Evolutionary conservation across 2,888 invertebrate genomes (phyloP).

Genomic region (Beris morrisii): DNA sequence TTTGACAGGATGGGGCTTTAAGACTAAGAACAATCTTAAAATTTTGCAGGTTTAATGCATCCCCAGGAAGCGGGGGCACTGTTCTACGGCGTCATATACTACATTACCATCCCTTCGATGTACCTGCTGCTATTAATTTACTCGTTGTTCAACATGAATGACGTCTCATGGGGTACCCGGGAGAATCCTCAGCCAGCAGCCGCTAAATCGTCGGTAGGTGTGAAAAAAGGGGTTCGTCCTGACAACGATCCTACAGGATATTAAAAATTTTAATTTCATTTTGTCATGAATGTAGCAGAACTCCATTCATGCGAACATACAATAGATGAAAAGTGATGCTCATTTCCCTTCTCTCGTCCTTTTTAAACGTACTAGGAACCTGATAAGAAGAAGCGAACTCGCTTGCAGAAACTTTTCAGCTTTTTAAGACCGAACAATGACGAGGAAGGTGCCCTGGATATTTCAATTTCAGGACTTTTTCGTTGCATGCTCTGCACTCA

Average conservation of each 20-base stretch:
- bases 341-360: no score
- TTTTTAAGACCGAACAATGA: constrained; percentile 48
- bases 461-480: constrained; percentile 60
- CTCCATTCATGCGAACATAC: not conserved
- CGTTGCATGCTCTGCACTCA: constrained; percentile 60
- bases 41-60: constrained; percentile 66
- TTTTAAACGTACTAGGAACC: constrained; percentile 21
- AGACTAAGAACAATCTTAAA: not conserved
- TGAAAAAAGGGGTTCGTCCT: not conserved
- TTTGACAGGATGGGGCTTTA: no score
- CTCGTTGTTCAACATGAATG: constrained; percentile 89
- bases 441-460: constrained; percentile 59
- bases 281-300: not conserved
- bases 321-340: no score
- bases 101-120: constrained; percentile 92
- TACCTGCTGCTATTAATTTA: constrained; percentile 91
- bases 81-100: constrained; percentile 77
- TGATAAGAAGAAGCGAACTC: constrained; percentile 34
- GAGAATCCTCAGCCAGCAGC: constrained; percentile 61
- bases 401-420: constrained; percentile 42
- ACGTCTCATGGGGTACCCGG: constrained; percentile 92
- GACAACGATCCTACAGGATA: no score
- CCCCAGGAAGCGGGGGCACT: constrained; percentile 78
- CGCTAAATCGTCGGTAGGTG: constrained; percentile 14
- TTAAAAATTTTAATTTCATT: not conserved